These are phyloP conservation scores for Oenanthe oenanthe DNA, from an alignment of 2,113 vertebrate genomes.

Conservation along the genomic window DNA sequence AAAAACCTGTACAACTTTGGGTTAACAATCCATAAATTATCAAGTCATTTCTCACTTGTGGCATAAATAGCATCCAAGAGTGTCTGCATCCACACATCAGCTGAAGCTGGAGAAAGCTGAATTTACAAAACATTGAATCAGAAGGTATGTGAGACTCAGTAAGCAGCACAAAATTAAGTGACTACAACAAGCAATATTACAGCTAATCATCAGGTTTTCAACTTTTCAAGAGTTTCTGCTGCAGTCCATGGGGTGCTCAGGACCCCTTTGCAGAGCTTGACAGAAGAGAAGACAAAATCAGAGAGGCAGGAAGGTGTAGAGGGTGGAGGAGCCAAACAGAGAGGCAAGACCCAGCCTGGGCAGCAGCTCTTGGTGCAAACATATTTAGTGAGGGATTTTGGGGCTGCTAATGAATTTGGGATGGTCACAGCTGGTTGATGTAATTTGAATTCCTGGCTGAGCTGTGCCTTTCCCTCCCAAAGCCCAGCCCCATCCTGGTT, in stretches of 20 bases:
- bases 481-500: background rate
- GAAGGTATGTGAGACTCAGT: conserved; percentile 67
- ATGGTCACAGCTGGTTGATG: background rate
- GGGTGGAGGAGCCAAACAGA: background rate
- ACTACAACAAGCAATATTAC: conserved; percentile 41
- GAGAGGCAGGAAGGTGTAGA: background rate
- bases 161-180: conserved; percentile 52
- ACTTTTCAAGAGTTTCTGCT: conserved; percentile 35
- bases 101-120: conserved; percentile 72
- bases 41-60: conserved; percentile 75
- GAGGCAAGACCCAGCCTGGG: background rate
- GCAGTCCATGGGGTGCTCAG: background rate
- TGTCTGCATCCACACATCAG: conserved; percentile 70
- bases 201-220: conserved; percentile 60
- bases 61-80: conserved; percentile 71
- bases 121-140: conserved; percentile 80
- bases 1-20: conserved; percentile 72
- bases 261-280: background rate
- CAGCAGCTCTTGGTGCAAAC: background rate
- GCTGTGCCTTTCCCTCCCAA: background rate
- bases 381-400: background rate
- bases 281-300: background rate
- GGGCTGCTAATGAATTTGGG: rapidly evolving
- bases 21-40: conserved; percentile 82
- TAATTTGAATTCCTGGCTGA: background rate